Conservation (phyloP, 2,797 vertebrate species). For the Arctocebus calabarensis region DNA sequence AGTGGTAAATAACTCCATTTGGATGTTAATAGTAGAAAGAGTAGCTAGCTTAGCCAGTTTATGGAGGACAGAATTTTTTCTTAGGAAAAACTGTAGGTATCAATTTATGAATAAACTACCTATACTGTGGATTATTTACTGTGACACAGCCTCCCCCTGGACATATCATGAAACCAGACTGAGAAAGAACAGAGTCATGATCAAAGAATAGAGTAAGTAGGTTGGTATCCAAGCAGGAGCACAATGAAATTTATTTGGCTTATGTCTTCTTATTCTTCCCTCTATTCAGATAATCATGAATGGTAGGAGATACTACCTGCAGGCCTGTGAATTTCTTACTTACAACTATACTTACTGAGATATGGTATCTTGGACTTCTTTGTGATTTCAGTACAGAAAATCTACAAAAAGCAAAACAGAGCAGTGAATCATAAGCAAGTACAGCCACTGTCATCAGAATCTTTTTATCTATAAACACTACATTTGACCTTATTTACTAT, state of each 20-base stretch:
- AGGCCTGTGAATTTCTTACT: conserved; percentile 55
- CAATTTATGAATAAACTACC: conserved; percentile 4
- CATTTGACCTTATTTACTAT: background rate
- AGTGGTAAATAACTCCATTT: background rate
- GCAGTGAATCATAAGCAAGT: background rate
- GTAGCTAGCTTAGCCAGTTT: conserved; percentile 9
- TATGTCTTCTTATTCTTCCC: background rate
- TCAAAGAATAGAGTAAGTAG: conserved; percentile 8
- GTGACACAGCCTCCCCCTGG: background rate
- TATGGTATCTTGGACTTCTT: background rate
- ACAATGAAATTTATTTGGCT: background rate
- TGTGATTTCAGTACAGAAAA: conserved; percentile 53
- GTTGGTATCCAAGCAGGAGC: background rate
- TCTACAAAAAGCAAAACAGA: conserved; percentile 70
- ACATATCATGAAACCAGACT: conserved; percentile 37
- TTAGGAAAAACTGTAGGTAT: conserved; percentile 22
- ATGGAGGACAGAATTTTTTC: background rate
- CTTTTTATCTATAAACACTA: background rate
- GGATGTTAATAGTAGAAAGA: conserved; percentile 14
- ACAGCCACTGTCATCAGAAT: background rate
- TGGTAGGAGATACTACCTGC: background rate
- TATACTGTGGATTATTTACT: background rate
- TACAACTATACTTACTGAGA: background rate
- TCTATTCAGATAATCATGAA: conserved; percentile 17
- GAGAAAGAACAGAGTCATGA: background rate